Base-by-base conservation (phyloP, 2,888 invertebrate genomes). In the Eugnorisma glareosa region DNA sequence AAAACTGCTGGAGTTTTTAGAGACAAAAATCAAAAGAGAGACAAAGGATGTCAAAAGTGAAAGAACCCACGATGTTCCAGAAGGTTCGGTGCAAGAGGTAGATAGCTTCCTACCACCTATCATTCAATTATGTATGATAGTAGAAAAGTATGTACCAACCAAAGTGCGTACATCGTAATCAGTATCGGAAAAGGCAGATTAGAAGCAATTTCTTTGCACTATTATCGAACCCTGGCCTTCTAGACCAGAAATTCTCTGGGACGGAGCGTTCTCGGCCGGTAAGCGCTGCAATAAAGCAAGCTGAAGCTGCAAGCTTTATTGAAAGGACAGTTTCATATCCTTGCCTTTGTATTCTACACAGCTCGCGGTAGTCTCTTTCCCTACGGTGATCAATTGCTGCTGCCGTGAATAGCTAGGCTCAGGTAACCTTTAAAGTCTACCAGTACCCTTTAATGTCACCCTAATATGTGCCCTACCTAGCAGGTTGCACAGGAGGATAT, bases 101-200 rank as follows among this genome's bases (percentile, higher is more conserved):
- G 28, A 57, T 57, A 57, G 57, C 7, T 57, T n/a, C 11, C 51
- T 1, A 57, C 57, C 31, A 2, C 28, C 7, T 28, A 31, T 28
- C 18, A 2, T 18, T 31, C 8, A n/a, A 54, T 28, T 28, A 28
- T 45, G 6, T 28, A 0, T 28, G 57, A 59, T 18, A 21, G 59
- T 61, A 61, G 21, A 61, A 35, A 21, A 35, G 21, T 21, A 35
- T 61, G 21, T 5, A 35, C 21, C 21, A 35, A 35, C 21, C 31
- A 35, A 67, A 45, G 31, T 21, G 28, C 67, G 31, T 67, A 67
- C 21, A 21, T 11, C 11, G 28, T 28, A 24, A 40, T 24, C 24
- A 28, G 3, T 54, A 54, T 73, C 24, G 24, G 15, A 73, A 67
- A 51, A 31, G 40, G 28, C 24, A 54, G 67, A 73, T 54, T 31